These are phyloP conservation scores for Catamblyrhynchus diadema DNA, from an alignment of 2,797 vertebrate genomes.

Conservation along the genomic window DNA sequence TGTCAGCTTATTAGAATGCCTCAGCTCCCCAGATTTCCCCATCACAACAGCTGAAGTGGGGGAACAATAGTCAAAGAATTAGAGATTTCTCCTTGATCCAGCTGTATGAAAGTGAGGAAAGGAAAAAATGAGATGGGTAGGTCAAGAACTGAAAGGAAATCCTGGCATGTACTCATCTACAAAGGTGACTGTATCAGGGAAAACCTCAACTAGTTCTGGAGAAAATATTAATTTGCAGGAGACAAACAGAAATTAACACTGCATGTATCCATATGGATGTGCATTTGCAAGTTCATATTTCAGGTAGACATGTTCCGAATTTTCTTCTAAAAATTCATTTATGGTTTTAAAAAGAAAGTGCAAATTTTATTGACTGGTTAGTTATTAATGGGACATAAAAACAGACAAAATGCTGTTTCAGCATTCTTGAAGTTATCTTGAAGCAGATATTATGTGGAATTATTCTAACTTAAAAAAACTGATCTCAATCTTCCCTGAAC, in stretches of 20 bases:
- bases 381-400: neutral
- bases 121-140: neutral
- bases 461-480: neutral
- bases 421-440: neutral
- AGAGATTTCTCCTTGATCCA: neutral
- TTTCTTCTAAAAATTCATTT: neutral
- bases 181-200: neutral
- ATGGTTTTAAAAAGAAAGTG: neutral
- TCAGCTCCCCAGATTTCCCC: neutral
- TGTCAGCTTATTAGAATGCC: neutral
- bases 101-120: neutral
- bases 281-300: neutral
- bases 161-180: neutral
- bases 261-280: neutral
- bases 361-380: neutral
- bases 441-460: neutral
- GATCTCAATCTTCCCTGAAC: neutral
- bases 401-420: neutral
- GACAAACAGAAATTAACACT: neutral
- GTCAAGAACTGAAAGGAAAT: neutral
- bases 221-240: neutral
- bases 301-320: neutral
- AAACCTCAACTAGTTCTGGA: neutral
- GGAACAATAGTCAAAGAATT: neutral
- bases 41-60: neutral